phyloP scores from a whole-genome alignment of 2,797 vertebrate species.

The Coluber constrictor region DNA sequence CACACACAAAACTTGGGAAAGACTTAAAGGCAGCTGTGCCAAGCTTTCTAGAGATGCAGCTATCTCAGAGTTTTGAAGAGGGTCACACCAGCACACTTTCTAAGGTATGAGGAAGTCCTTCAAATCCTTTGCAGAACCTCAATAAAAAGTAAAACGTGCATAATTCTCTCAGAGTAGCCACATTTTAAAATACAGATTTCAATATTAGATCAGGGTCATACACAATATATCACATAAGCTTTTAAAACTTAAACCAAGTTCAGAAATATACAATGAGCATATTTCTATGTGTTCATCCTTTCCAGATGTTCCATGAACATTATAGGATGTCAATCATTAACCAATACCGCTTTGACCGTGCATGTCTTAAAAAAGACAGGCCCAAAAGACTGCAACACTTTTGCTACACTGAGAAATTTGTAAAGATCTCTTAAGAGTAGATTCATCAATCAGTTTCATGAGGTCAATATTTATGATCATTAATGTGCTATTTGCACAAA shows the following conservation, averaged over 20 bases:
- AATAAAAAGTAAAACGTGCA: neutral
- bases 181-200: neutral
- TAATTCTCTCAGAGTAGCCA: neutral
- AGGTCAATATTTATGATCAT: neutral
- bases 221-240: neutral
- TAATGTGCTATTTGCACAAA: conserved; percentile 25
- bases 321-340: neutral
- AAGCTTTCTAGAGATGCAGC: neutral
- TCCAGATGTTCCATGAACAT: neutral
- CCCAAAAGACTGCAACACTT: neutral
- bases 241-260: neutral
- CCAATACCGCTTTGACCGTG: neutral
- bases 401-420: neutral
- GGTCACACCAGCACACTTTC: neutral
- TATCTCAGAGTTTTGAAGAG: neutral
- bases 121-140: neutral
- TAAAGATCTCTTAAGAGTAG: neutral
- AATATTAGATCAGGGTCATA: neutral
- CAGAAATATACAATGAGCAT: neutral
- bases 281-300: neutral
- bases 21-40: neutral
- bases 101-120: neutral
- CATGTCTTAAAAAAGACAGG: neutral
- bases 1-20: neutral
- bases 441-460: neutral